Base-by-base conservation (phyloP, 2,888 invertebrate species). In the Mimumesa dahlbomi region DNA sequence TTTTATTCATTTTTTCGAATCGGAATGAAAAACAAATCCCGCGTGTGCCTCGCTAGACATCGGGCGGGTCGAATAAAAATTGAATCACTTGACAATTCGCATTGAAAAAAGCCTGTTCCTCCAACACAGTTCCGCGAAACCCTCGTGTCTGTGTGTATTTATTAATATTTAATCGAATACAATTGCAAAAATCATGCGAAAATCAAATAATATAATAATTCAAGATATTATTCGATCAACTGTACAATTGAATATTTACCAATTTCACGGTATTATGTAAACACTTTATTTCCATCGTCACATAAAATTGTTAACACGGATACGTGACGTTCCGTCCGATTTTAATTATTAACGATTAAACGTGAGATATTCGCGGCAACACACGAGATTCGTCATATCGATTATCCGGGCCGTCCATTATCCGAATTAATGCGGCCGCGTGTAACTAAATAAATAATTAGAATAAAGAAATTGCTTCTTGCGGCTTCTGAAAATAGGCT, bases 1-100 rank as follows among this genome's bases (percentile, higher is more conserved):
- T 21, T 22, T 31, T n/a, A 18, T 18, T 25, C 31, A n/a, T 13
- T 11, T 5, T 21, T 6, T 9, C 46, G 22, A 42, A 48, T 43
- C 36, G 25, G 46, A 48, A 7, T 14, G 34, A 13, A 42, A n/a
- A 38, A 53, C 66, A 48, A 69, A 54, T 43, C 11, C 19, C 29
- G 40, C n/a, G n/a, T n/a, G n/a, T n/a, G n/a, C n/a, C n/a, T n/a
- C n/a, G n/a, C n/a, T n/a, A n/a, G n/a, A n/a, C n/a, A n/a, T 5
- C 16, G 31, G 9, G 52, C 42, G n/a, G n/a, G n/a, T 49, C 49
- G 36, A 59, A 66, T 69, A 54, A 53, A 68, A 58, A 66, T 66
- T 58, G 36, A 69, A 69, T 66, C 43, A 54, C 46, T 13, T 21
- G 34, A 18, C 54, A 67, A 54, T 67, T 67, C 49, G 50, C 61